Evolutionary conservation across 2,888 invertebrate genomes (phyloP).

Genomic region (Rapana venosa): DNA sequence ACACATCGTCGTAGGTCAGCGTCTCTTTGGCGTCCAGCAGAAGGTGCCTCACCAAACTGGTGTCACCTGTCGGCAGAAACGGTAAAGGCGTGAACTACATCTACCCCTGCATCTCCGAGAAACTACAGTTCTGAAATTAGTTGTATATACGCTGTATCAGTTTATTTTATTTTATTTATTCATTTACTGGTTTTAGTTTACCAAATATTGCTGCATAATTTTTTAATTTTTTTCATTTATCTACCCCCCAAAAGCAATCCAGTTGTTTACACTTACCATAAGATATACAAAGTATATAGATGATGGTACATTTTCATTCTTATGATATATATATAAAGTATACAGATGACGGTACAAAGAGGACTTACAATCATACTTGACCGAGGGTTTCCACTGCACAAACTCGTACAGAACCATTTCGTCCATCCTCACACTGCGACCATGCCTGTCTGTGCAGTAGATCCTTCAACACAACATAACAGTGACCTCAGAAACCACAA

Average conservation of each 20-base stretch:
- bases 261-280: too few species aligned
- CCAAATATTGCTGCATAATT: too few species aligned
- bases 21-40: slow-evolving; percentile 75
- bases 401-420: not conserved
- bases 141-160: too few species aligned
- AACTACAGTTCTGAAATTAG: too few species aligned
- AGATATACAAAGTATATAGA: too few species aligned
- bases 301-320: not conserved
- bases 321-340: not conserved
- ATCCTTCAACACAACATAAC: not conserved
- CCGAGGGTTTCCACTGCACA: not conserved
- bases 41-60: slow-evolving; percentile 69
- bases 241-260: too few species aligned
- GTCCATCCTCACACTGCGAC: slow-evolving; percentile 21
- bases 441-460: slow-evolving; percentile 31
- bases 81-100: too few species aligned
- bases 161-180: too few species aligned
- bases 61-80: slow-evolving; percentile 58
- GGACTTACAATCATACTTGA: slow-evolving; percentile 23
- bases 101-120: too few species aligned
- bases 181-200: too few species aligned
- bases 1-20: slow-evolving; percentile 37
- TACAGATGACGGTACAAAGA: not conserved
- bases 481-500: too few species aligned
- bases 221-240: too few species aligned